Conservation (phyloP, 53 echinoderm and acorn worm species). For the Echinometra lucunter region DNA sequence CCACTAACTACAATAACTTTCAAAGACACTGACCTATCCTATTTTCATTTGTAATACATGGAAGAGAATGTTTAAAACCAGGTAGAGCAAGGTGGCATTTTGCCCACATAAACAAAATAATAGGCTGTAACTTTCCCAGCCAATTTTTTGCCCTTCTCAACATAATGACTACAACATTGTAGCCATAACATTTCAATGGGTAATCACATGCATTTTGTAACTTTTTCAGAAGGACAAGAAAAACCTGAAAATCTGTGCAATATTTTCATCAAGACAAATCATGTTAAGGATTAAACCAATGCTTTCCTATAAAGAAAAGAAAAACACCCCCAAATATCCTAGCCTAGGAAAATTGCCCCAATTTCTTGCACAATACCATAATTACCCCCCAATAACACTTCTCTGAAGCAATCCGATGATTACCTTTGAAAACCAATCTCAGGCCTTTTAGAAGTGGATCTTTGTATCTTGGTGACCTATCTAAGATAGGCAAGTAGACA, state of each 20-base stretch:
- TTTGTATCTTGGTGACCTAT: not conserved
- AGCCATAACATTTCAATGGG: not conserved
- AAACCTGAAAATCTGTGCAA: not conserved
- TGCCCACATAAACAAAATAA: not conserved
- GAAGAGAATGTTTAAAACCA: not conserved
- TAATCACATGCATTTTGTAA: not conserved
- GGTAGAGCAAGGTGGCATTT: not conserved
- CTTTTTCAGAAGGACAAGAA: not conserved
- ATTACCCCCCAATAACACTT: conserved; percentile 33
- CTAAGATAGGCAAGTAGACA: not conserved
- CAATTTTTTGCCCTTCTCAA: not conserved
- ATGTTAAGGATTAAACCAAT: conserved; percentile 19
- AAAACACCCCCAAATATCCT: not conserved
- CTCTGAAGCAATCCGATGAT: not conserved
- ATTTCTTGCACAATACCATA: conserved; percentile 28
- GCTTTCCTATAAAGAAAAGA: not conserved
- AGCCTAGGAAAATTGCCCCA: conserved; percentile 11
- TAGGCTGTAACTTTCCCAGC: not conserved
- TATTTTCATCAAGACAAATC: not conserved
- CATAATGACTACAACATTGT: not conserved
- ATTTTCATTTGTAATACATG: not conserved
- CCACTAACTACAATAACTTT: not conserved
- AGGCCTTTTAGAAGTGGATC: not conserved
- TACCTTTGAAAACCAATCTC: conserved; percentile 34
- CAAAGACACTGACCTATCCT: not conserved